Percentiles rank a stretch among this genome's conserved stretches.
Evolutionary conservation across 2,113 vertebrate species (phyloP).

Genomic region (Ameiurus melas): DNA sequence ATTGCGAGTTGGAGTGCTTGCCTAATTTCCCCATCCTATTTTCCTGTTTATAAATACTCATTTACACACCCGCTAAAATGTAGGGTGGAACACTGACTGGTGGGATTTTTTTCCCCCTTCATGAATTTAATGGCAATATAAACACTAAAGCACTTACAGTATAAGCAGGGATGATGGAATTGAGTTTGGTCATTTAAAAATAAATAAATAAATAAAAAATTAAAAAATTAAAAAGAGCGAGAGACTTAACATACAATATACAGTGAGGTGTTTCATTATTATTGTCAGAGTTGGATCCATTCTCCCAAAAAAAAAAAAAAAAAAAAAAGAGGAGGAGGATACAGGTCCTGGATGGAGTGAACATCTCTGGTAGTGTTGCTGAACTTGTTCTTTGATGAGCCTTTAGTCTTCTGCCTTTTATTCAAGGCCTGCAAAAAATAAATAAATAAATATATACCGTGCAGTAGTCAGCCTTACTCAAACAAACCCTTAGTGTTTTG

Average conservation of each 20-base stretch:
- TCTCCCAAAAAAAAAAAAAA: not conserved
- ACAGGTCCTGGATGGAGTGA: slow-evolving; percentile 79
- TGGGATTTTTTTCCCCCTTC: not conserved
- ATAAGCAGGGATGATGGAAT: not conserved
- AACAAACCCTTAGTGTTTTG: not conserved
- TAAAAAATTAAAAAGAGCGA: no score
- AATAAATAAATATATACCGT: not conserved
- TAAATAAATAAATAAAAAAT: no score
- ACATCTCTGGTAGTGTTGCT: slow-evolving; percentile 71
- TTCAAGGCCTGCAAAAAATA: slow-evolving; percentile 70
- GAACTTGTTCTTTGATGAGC: slow-evolving; percentile 46
- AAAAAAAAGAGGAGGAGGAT: slow-evolving; percentile 69
- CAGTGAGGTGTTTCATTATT: no score
- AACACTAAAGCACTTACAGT: not conserved
- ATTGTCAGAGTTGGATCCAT: not conserved
- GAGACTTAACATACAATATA: not conserved
- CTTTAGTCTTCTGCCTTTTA: slow-evolving; percentile 68
- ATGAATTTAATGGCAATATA: not conserved
- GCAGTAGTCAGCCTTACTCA: not conserved
- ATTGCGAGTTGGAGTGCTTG: not conserved
- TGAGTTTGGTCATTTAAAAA: not conserved
- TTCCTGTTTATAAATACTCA: no score
- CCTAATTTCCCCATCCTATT: not conserved
- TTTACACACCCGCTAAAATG: not conserved
- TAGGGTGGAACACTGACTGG: not conserved